Conservation (phyloP, 2,888 invertebrate species). For the Gastracanthus pulcherrimus region DNA sequence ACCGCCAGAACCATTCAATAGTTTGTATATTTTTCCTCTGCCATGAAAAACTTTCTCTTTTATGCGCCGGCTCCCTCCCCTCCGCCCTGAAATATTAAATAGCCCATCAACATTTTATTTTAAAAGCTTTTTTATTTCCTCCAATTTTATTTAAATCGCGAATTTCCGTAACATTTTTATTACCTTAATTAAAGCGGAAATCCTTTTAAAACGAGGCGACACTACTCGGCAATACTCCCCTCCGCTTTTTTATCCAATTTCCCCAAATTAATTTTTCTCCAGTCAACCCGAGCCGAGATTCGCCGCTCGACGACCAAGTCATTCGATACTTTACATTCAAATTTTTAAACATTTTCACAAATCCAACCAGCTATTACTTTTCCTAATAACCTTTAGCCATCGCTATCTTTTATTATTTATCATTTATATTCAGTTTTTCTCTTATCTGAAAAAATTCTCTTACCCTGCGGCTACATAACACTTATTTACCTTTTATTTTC, state of each 20-base stretch:
- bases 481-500: no score
- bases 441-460: no score
- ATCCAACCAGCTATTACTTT: no score
- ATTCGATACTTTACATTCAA: conserved; percentile 18
- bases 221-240: conserved; percentile 5
- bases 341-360: conserved; percentile 10
- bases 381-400: no score
- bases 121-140: conserved; percentile 57
- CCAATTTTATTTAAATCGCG: conserved; percentile 55
- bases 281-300: conserved; percentile 43
- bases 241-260: conserved; percentile 52
- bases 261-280: conserved; percentile 46
- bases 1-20: conserved; percentile 42
- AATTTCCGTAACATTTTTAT: conserved; percentile 52
- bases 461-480: no score
- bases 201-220: conserved; percentile 49
- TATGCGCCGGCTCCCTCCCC: not conserved
- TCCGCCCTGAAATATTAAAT: conserved; percentile 47
- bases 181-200: conserved; percentile 55
- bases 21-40: conserved; percentile 42
- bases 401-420: not conserved
- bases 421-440: no score
- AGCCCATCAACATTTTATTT: conserved; percentile 55
- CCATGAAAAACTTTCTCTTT: conserved; percentile 45
- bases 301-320: conserved; percentile 2